Conservation (phyloP, 2,797 vertebrate species). For the Coregonus sp. region DNA sequence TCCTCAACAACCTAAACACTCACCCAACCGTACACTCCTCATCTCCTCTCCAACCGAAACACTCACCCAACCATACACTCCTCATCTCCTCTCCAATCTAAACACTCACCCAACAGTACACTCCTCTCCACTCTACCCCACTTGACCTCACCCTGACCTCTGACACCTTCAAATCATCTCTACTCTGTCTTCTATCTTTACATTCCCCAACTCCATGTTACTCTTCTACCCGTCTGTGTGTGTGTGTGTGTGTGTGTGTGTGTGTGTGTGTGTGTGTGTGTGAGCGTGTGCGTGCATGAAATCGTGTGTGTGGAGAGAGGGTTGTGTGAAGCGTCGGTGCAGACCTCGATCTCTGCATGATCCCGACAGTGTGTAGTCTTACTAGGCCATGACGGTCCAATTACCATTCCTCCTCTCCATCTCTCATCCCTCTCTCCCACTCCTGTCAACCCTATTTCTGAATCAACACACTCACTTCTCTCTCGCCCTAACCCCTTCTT, state of each 20-base stretch:
- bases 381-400: too few species aligned
- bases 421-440: not conserved
- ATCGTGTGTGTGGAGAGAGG: not conserved
- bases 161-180: not conserved
- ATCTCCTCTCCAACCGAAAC: slow-evolving; percentile 10
- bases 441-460: not conserved
- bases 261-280: too few species aligned
- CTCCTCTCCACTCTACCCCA: not conserved
- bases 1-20: not conserved
- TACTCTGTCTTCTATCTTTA: not conserved
- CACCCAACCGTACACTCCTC: not conserved
- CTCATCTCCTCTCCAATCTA: too few species aligned
- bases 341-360: too few species aligned
- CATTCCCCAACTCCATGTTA: not conserved
- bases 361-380: too few species aligned
- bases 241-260: too few species aligned
- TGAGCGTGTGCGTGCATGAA: too few species aligned
- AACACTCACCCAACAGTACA: not conserved
- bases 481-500: slow-evolving; percentile 20
- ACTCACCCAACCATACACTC: not conserved
- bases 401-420: not conserved
- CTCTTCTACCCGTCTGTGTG: not conserved
- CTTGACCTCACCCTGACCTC: not conserved
- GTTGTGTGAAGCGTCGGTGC: not conserved
- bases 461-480: not conserved